Evolutionary conservation across 2,888 invertebrate genomes (phyloP), one percentile per base, ranked within the genome.

Genomic region (Julus scanicus): DNA sequence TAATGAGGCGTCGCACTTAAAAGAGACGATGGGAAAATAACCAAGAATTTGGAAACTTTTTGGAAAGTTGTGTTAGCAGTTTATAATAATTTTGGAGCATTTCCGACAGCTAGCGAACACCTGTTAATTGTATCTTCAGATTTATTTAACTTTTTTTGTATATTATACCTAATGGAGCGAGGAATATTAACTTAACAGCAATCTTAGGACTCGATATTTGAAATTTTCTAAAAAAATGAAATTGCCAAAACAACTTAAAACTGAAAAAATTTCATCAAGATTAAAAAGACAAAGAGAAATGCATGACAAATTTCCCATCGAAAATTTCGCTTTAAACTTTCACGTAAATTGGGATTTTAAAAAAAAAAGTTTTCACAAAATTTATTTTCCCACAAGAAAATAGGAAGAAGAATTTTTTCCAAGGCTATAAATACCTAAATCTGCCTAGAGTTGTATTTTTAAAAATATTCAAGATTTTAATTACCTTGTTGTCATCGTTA

Each of bases 351-450:
- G 29, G 29, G 29, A 1, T 0, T 1, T 29, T 53, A n/a, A n/a
- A 13, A 53, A 71, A 29, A 71, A 5, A 80, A 80, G 80, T 37
- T 80, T 37, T 11, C 37, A 13, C n/a, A 13, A 80, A 80, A 80
- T 37, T 44, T 11, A 80, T 37, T 80, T 80, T 80, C 80, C 80
- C 80, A 80, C 80, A 80, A 80, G 80, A 80, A 80, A 80, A 80
- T 29, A 11, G 80, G 13, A 11, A 44, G 5, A 44, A 44, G 80
- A 20, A 29, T 80, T 80, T 71, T 71, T n/a, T 4, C 9, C 15
- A 15, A 57, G 11, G 4, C 29, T 9, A 6, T 29, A 71, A 20
- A 71, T 71, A 29, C 9, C 29, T 6, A 9, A 29, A 71, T 9
- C 29, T 20, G 29, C 11, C n/a, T 29, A 63, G n/a, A 63, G 3